A percentile compares a stretch with the other conserved stretches of the same genome.
phyloP scores from a whole-genome alignment of 2,113 vertebrate genomes.

The Okapia johnstoni region DNA sequence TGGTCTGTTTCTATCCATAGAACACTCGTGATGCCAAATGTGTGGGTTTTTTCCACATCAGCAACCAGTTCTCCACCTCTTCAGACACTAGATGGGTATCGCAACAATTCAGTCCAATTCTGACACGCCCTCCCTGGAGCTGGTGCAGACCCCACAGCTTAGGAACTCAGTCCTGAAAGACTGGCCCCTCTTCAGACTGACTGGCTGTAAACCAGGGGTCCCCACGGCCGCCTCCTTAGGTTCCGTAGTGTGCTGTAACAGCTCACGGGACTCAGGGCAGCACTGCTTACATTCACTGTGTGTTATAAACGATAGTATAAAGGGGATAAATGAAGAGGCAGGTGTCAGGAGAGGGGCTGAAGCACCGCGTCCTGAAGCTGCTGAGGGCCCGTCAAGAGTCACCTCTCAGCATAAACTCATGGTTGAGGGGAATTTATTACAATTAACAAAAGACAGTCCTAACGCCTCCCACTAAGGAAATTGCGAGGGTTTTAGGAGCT shows the following conservation, averaged over 20 bases:
- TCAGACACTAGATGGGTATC: background rate
- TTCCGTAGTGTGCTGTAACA: background rate
- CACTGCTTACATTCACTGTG: background rate
- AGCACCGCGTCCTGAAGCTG: background rate
- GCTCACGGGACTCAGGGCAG: too few relatives aligned
- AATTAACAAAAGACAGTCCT: background rate
- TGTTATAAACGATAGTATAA: background rate
- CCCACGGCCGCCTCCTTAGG: background rate
- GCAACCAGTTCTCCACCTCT: background rate
- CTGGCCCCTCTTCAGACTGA: background rate
- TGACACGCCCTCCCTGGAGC: background rate
- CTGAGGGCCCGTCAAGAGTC: background rate
- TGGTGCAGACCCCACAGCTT: background rate
- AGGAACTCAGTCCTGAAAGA: background rate
- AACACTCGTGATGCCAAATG: background rate
- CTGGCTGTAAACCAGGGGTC: background rate
- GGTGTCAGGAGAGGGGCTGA: background rate
- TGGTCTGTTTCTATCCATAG: background rate
- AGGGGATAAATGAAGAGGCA: background rate
- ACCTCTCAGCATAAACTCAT: background rate
- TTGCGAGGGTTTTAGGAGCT: too few relatives aligned
- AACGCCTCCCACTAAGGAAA: background rate
- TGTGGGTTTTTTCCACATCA: background rate
- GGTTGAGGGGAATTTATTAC: too few relatives aligned
- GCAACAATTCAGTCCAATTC: background rate